Conservation (phyloP, 2,113 vertebrate genomes). For the Lynx canadensis region DNA sequence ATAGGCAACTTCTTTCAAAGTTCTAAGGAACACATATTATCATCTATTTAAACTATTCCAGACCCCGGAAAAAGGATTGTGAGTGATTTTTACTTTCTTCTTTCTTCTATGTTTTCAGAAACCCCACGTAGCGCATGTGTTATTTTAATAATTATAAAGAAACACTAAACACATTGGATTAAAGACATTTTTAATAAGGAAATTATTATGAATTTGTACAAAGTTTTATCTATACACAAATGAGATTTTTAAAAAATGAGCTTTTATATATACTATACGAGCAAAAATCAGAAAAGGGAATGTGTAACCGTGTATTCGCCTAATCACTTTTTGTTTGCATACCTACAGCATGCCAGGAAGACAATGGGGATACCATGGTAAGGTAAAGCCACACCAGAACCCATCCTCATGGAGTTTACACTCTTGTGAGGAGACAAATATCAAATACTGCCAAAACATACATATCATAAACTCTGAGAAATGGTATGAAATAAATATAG, state of each 20-base stretch:
- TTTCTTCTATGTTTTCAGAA: conserved; percentile 24
- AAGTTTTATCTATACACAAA: background rate
- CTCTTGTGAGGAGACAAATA: background rate
- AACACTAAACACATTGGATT: background rate
- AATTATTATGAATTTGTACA: background rate
- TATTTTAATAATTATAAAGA: conserved; percentile 18
- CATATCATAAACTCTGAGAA: background rate
- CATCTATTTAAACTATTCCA: background rate
- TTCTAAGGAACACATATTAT: background rate
- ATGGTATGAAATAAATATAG: background rate
- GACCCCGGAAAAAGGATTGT: background rate
- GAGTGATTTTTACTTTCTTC: background rate
- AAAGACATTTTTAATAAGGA: conserved; percentile 20
- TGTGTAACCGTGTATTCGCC: background rate
- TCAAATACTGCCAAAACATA: background rate
- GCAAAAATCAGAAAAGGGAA: background rate
- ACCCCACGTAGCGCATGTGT: background rate
- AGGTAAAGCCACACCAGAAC: background rate
- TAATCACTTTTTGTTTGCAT: background rate
- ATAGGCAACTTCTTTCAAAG: background rate
- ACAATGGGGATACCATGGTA: background rate
- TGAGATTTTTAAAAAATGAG: background rate
- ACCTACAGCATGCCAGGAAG: background rate
- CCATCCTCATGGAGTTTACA: background rate
- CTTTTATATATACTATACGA: background rate